phyloP scores from a whole-genome alignment of 2,888 invertebrate species.

The Lasioglossum marginatum region DNA sequence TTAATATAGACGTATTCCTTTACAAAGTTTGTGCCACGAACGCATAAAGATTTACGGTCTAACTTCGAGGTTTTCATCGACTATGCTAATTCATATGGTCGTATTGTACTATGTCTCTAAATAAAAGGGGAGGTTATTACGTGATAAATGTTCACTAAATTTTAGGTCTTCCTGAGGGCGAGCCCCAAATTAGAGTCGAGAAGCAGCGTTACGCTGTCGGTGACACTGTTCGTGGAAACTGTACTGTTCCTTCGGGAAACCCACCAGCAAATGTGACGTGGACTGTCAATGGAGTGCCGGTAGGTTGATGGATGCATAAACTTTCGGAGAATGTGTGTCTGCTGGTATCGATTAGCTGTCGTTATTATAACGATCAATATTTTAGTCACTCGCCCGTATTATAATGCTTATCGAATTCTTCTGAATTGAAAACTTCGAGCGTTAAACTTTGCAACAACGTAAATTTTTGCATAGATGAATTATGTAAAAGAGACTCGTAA shows the following conservation, averaged over 20 bases:
- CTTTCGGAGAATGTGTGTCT: conserved; percentile 30
- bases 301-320: conserved; percentile 72
- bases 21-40: background rate
- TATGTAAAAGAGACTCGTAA: background rate
- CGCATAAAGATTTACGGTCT: no score
- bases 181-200: conserved; percentile 88
- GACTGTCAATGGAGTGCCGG: conserved; percentile 87
- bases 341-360: conserved; percentile 46
- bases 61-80: no score
- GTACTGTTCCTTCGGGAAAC: conserved; percentile 88
- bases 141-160: conserved; percentile 67
- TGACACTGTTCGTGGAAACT: conserved; percentile 89
- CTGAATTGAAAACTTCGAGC: background rate
- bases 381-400: background rate
- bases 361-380: conserved; percentile 39
- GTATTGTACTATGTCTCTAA: background rate
- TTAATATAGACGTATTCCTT: background rate
- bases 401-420: background rate
- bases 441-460: background rate
- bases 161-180: conserved; percentile 89
- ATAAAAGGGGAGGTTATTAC: background rate
- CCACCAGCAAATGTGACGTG: conserved; percentile 90
- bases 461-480: background rate
- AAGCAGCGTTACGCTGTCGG: conserved; percentile 90
- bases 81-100: no score